Conservation (phyloP, 2,797 vertebrate species). For the Galagoides demidoff region DNA sequence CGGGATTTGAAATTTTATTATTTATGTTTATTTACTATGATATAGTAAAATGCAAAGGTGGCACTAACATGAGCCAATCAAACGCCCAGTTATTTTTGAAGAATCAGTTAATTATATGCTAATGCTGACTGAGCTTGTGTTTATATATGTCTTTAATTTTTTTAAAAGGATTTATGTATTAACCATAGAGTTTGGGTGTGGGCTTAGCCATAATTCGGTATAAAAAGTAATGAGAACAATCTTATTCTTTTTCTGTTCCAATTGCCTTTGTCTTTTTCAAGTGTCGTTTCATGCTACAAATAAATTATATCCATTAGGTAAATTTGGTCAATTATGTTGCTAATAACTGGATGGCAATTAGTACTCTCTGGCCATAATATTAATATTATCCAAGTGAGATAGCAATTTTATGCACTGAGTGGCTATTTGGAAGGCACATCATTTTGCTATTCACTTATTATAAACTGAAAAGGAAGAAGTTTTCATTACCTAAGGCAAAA, state of each 20-base stretch:
- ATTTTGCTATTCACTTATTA: slow-evolving; percentile 57
- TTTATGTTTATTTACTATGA: slow-evolving; percentile 14
- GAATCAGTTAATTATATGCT: not conserved
- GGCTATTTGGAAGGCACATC: slow-evolving; percentile 10
- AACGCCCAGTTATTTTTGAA: slow-evolving; percentile 29
- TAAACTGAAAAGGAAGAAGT: slow-evolving; percentile 48
- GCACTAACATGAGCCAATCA: not conserved
- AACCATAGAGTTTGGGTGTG: not conserved
- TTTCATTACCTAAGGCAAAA: slow-evolving; percentile 67
- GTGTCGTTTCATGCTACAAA: not conserved
- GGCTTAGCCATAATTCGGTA: slow-evolving; percentile 17
- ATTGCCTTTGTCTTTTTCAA: not conserved
- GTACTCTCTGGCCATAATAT: slow-evolving; percentile 5
- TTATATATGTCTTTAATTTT: not conserved
- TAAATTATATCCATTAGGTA: not conserved
- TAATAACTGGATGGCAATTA: slow-evolving; percentile 11
- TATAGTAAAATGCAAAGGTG: slow-evolving; percentile 11
- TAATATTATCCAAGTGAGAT: slow-evolving; percentile 9
- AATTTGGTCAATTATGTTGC: slow-evolving; percentile 48
- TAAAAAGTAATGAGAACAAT: not conserved
- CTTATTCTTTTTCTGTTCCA: not conserved
- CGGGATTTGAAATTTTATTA: not conserved
- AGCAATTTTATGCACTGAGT: not conserved
- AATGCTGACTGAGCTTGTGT: not conserved
- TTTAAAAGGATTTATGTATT: not conserved